Evolutionary conservation across 2,888 invertebrate genomes (phyloP), one percentile per base, ranked within the genome.

Genomic region (Trichopria drosophilae): DNA sequence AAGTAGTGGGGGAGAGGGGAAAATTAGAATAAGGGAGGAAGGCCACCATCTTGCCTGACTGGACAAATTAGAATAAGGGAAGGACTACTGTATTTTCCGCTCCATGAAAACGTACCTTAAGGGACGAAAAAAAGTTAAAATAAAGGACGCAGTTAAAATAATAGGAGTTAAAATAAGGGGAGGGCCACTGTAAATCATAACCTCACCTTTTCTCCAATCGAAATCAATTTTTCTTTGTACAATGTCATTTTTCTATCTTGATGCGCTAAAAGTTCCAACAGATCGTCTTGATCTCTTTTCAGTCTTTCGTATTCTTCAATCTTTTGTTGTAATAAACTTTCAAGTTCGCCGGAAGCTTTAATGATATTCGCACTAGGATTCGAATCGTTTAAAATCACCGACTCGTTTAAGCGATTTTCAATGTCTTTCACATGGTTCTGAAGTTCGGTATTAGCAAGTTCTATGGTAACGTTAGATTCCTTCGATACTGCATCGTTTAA

Each of bases 211-310:
- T 81, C 81, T 1, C 83, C 86, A 18, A 83, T 76, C 0, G 80
- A 76, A 10, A 77, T 59, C 18, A 86, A 69, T 37, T 79, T 79
- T 60, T 79, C 72, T 64, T 84, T 86, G 73, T 87, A 90, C 41
- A 82, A 78, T 35, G 78, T 79, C 26, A 92, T 76, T 73, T 88
- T 88, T 35, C 69, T 64, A 44, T 82, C 96, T 80, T 97, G 95
- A 73, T 97, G 93, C 1, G 92, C 87, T 28, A 98, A 78, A 50
- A 98, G 77, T 67, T 91, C 88, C 47, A 98, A 76, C 55, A 98
- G 77, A 76, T 97, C 95, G 62, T 98, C 97, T 73, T 97, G 96
- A 68, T 98, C 97, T 68, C 87, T 90, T 68, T 82, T 84, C 55
- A 93, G 68, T 58, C 81, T 81, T 29, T 83, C 82, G 59, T 89